phyloP scores from a whole-genome alignment of 2,888 invertebrate genomes.

The Drosophila longiperda region DNA sequence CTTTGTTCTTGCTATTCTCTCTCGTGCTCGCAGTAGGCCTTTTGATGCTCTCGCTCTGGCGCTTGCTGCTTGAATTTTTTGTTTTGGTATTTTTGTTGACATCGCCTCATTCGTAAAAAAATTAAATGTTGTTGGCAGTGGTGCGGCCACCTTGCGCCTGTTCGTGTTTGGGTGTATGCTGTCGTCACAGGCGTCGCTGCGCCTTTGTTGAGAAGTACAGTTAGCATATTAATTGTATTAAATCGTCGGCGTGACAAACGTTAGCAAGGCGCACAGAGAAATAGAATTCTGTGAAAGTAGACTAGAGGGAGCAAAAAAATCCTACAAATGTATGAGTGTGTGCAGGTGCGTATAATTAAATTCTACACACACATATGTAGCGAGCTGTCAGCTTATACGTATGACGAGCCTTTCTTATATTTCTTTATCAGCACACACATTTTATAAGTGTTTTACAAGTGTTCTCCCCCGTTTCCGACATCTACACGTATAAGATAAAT shows the following conservation, averaged over 20 bases:
- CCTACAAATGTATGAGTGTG: background rate
- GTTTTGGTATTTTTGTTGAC: constrained; percentile 84
- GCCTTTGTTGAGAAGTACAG: constrained; percentile 78
- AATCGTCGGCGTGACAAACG: constrained; percentile 68
- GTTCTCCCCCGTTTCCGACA: constrained; percentile 53
- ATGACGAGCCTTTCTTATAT: constrained; percentile 59
- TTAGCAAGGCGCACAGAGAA: constrained; percentile 21
- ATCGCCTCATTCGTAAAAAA: constrained; percentile 81
- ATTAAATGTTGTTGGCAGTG: constrained; percentile 38
- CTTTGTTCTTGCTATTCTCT: constrained; percentile 11
- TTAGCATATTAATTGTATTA: constrained; percentile 81
- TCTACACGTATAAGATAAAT: constrained; percentile 17
- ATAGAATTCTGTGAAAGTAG: background rate
- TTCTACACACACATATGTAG: background rate
- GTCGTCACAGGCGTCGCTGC: constrained; percentile 41
- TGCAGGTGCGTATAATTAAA: background rate
- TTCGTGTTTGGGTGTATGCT: constrained; percentile 32
- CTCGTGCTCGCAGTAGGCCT: constrained; percentile 13
- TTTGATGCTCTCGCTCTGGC: constrained; percentile 23
- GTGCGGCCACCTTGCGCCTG: constrained; percentile 71
- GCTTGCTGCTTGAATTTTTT: constrained; percentile 54
- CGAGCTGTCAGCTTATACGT: background rate
- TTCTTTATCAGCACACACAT: constrained; percentile 49
- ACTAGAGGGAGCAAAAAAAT: background rate
- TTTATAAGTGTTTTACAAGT: constrained; percentile 37